Evolutionary conservation across 2,888 invertebrate genomes (phyloP), one percentile per base, ranked within the genome.

Genomic region (Augiades crinisus): DNA sequence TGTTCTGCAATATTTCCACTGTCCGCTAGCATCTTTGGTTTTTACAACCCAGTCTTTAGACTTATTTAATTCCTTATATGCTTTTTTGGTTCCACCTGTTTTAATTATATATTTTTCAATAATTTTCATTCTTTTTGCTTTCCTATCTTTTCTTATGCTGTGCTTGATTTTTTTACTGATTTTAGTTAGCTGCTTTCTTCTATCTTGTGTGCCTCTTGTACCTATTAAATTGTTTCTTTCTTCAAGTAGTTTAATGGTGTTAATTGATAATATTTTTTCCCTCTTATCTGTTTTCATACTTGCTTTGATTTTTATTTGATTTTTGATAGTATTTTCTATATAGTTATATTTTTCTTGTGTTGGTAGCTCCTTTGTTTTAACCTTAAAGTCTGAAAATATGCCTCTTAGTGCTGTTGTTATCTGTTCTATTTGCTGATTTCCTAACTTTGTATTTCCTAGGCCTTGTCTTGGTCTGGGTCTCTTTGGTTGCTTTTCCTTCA

Each of bases 41-140:
- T 41, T 21, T 36, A 41, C 34, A 10, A 41, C 34, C 49, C 49
- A 49, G 16, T 41, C 12, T 7, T 49, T 41, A 34, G 22, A 34
- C 34, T 49, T 41, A 22, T 3, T 41, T 41, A 49, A 8, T 12
- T 49, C 34, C 16, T 41, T 49, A 14, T 41, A 49, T 16, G 41
- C 40, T 12, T 49, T 47, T 40, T 40, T 31, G 21, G 24, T 40
- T 10, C 24, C 45, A 24, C 40, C 45, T 52, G 45, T 31, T 24
- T 53, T 21, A 27, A 33, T 10, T 19, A 53, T 36, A 21, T 53
- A 24, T 46, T 41, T 53, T 10, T 53, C 34, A 36, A 53, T 46
- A 21, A 17, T 47, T 40, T 47, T 33, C 33, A 47, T 47, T 12
- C 31, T 34, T 13, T 13, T 13, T 14, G 21, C 22, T 4, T 2